Evolutionary conservation across 2,888 invertebrate species (phyloP), one percentile per base, ranked within the genome.

Genomic region (Aquatica leii): DNA sequence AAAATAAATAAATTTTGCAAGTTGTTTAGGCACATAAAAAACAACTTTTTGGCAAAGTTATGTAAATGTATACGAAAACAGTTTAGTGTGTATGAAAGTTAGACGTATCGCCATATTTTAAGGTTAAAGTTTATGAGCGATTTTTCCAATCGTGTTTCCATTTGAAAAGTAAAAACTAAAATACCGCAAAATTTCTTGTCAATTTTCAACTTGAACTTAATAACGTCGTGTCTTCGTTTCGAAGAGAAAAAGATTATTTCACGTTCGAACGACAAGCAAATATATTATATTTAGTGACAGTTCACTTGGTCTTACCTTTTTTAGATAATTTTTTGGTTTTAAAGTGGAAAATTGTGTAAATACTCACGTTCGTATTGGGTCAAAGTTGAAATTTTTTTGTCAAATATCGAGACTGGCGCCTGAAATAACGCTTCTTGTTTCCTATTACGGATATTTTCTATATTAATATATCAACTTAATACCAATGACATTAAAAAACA

Each of bases 391-490:
- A 46, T 65, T 66, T 58, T 65, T 54, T 56, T 46, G 55, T 59
- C 59, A 66, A 66, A 66, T 62, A 46, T 62, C 43, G 43, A 54
- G 66, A 59, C 62, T 66, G 66, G 66, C 66, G 66, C 66, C 66
- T 66, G 35, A 34, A 37, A 59, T 57, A 53, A 56, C 58, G 59
- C 63, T 63, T 66, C 66, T 63, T 64, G 63, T 63, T 63, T 63
- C 66, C 66, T 63, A 66, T 63, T 66, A 66, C 63, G 66, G 66
- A 62, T 63, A 66, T 60, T 64, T 61, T 63, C 52, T 55, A 62
- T 62, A 54, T 55, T 60, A 60, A 65, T 65, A 65, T 57, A 65
- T 60, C 43, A 57, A 49, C 56, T 60, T 60, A 48, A 51, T 50
- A 56, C 56, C 56, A 60, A 58, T 57, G 62, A 62, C 55, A 58